phyloP scores from a whole-genome alignment of 2,797 vertebrate species.

The Avahi laniger region DNA sequence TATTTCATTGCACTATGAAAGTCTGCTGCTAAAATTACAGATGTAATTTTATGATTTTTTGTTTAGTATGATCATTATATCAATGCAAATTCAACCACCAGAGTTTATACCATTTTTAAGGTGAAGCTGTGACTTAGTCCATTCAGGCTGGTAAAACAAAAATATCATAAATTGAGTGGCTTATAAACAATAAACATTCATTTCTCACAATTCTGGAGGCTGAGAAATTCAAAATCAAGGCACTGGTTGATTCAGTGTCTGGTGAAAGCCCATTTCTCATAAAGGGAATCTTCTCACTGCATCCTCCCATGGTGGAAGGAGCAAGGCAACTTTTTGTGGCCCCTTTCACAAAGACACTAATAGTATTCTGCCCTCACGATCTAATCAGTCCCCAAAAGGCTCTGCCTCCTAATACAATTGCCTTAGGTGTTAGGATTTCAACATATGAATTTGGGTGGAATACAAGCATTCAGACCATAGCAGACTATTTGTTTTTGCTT shows the following conservation, averaged over 20 bases:
- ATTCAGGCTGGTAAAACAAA: neutral
- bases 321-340: neutral
- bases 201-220: neutral
- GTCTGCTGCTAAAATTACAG: neutral
- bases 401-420: neutral
- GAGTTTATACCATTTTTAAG: neutral
- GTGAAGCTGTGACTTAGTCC: neutral
- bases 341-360: neutral
- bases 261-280: neutral
- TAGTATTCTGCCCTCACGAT: neutral
- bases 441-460: neutral
- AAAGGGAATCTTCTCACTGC: neutral
- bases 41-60: neutral
- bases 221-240: neutral
- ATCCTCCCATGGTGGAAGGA: accelerated
- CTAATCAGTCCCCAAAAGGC: neutral
- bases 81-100: neutral
- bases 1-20: conserved; percentile 8
- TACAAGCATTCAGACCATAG: neutral
- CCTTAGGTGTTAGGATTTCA: neutral
- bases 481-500: neutral
- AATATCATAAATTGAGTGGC: neutral
- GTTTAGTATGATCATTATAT: neutral
- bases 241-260: neutral
- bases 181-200: neutral